A percentile compares a stretch with the other conserved stretches of the same genome.
phyloP scores from a whole-genome alignment of 92 coral and sea anemone genomes.

The Porites lobata region DNA sequence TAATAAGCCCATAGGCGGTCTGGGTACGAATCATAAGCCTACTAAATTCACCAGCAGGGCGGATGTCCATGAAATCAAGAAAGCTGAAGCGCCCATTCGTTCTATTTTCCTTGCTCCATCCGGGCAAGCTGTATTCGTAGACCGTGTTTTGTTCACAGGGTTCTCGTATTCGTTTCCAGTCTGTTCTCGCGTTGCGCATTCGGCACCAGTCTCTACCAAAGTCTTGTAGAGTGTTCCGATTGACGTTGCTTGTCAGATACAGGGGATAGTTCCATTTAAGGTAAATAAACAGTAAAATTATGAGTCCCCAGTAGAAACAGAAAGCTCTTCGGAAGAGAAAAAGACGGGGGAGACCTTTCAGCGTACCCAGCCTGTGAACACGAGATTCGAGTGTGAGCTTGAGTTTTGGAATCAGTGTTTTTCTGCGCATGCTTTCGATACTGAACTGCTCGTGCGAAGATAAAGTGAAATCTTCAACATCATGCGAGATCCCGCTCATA shows the following conservation, averaged over 20 bases:
- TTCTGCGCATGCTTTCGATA: conserved; percentile 42
- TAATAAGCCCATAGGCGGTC: conserved; percentile 72
- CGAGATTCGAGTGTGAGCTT: conserved; percentile 4
- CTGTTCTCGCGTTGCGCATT: conserved; percentile 72
- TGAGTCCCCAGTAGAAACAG: conserved; percentile 84
- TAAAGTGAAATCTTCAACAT: conserved; percentile 11
- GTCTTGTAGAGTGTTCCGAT: conserved; percentile 75
- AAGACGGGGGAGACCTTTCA: conserved; percentile 84
- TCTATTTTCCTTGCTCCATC: conserved; percentile 65
- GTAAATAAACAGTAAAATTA: conserved; percentile 66
- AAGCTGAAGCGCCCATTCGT: conserved; percentile 77
- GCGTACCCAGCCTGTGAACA: conserved; percentile 48
- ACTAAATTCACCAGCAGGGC: conserved; percentile 88
- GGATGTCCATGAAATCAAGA: conserved; percentile 72
- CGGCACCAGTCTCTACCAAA: conserved; percentile 90
- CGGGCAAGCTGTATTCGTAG: conserved; percentile 51
- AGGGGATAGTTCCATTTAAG: conserved; percentile 83
- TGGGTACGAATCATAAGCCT: conserved; percentile 79
- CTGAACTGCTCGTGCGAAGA: conserved; percentile 5
- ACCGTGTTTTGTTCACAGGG: conserved; percentile 72
- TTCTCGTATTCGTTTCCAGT: conserved; percentile 74
- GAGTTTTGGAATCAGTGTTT: conserved; percentile 22
- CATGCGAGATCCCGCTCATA: conserved; percentile 21
- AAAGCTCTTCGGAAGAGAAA: conserved; percentile 81
- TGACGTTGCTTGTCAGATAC: conserved; percentile 82